Conservation (phyloP, 1,140 invertebrate species). For the Psix sp. region DNA sequence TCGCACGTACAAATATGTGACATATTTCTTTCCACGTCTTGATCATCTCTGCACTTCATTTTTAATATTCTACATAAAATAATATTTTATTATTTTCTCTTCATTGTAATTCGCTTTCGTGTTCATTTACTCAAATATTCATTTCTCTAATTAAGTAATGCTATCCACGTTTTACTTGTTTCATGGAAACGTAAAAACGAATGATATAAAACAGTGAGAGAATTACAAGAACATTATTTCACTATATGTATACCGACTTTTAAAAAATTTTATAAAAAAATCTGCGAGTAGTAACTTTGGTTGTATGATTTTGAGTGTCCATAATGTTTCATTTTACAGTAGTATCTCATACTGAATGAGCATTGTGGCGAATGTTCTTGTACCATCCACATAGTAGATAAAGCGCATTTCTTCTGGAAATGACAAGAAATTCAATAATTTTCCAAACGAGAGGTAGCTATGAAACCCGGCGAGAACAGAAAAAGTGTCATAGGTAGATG, state of each 20-base stretch:
- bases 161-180: too few relatives aligned
- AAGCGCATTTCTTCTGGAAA: constrained; percentile 75
- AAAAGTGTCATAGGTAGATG: constrained; percentile 54
- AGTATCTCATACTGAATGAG: constrained; percentile 49
- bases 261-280: constrained; percentile 33
- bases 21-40: too few relatives aligned
- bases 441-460: constrained; percentile 61
- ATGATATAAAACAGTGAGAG: too few relatives aligned
- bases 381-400: constrained; percentile 67
- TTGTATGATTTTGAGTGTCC: constrained; percentile 23
- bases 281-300: constrained; percentile 16
- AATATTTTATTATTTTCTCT: too few relatives aligned
- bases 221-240: too few relatives aligned
- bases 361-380: constrained; percentile 41
- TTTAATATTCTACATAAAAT: too few relatives aligned
- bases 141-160: too few relatives aligned
- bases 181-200: too few relatives aligned
- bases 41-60: too few relatives aligned
- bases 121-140: too few relatives aligned
- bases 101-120: too few relatives aligned
- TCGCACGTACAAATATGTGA: too few relatives aligned
- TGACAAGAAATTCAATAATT: constrained; percentile 77
- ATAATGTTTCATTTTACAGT: constrained; percentile 39
- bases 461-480: not conserved
- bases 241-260: constrained; percentile 6